Evolutionary conservation across 2,888 invertebrate genomes (phyloP).

Genomic region (Spatulosminthurus flaviceps): DNA sequence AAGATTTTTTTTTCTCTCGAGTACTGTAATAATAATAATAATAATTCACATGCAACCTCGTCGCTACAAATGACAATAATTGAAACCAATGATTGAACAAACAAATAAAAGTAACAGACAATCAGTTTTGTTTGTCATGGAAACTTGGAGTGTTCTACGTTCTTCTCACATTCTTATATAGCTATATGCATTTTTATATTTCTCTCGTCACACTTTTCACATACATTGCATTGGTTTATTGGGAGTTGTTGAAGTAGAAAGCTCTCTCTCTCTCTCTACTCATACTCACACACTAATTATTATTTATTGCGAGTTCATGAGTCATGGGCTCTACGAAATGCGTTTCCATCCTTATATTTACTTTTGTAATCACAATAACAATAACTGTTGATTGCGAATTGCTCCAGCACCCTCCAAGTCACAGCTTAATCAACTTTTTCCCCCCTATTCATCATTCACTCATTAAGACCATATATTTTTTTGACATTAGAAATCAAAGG

Average conservation of each 20-base stretch:
- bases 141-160: conserved; percentile 4
- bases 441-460: not conserved
- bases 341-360: conserved; percentile 19
- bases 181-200: not conserved
- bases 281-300: conserved; percentile 7
- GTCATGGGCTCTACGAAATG: conserved; percentile 8
- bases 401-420: not conserved
- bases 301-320: conserved; percentile 18
- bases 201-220: too few relatives aligned
- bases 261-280: not conserved
- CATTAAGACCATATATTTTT: not conserved
- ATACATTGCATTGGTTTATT: too few relatives aligned
- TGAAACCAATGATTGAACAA: conserved; percentile 20
- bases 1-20: not conserved
- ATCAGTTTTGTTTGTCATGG: conserved; percentile 30
- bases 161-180: not conserved
- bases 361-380: conserved; percentile 15
- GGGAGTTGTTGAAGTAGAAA: too few relatives aligned
- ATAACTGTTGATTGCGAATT: conserved; percentile 7
- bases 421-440: not conserved
- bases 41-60: not conserved
- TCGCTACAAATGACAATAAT: conserved; percentile 18
- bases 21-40: too few relatives aligned
- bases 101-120: conserved; percentile 29
- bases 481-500: not conserved